Base-by-base conservation (phyloP, 2,113 vertebrate species). In the Mobula birostris region DNA sequence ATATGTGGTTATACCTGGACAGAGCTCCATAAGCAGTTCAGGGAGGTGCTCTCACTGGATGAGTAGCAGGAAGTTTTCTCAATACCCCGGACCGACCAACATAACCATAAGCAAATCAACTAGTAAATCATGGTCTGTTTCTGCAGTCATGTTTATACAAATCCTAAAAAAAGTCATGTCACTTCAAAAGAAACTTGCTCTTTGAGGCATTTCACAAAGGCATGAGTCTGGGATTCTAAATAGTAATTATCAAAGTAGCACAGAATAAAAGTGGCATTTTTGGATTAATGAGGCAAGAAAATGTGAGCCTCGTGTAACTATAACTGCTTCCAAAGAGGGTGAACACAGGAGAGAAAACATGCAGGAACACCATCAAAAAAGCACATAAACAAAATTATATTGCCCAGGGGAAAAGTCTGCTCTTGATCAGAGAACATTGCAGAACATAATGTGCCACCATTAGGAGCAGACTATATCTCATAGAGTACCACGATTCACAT, bases 281-380 rank as follows among this genome's bases (percentile, higher is more conserved):
- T 56, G 21, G 91, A 48, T 74, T 5, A 74, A 29, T 93, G 91
- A 72, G 68, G 21, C 21, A 29, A 76, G 91, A 70, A 12, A 56
- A 19, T 93, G 19, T 93, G 21, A 48, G 40, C 36, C 21, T 40
- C 9, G 36, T 36, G 68, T 14, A 24, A 70, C 15, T 93, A 12
- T 48, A 36, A 70, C 19, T 91, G 36, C 29, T 74, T 93, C 36
- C 19, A 74, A 27, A 93, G 21, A 6, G 9, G 74, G 90, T 74
- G 90, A 74, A 56, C 91, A 74, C 70, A 76, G 12, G 70, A 70
- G 91, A 93, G 91, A 74, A 76, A 74, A 93, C 48, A 72, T 93
- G 40, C 91, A 66, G 87, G 87, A 91, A 66, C n/a, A 40, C 27
- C 66, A 74, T 93, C 70, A 74, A 93, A 68, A 70, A 74, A 93